Evolutionary conservation across 2,888 invertebrate species (phyloP), one percentile per base, ranked within the genome.

Genomic region (Anoplius nigerrimus): DNA sequence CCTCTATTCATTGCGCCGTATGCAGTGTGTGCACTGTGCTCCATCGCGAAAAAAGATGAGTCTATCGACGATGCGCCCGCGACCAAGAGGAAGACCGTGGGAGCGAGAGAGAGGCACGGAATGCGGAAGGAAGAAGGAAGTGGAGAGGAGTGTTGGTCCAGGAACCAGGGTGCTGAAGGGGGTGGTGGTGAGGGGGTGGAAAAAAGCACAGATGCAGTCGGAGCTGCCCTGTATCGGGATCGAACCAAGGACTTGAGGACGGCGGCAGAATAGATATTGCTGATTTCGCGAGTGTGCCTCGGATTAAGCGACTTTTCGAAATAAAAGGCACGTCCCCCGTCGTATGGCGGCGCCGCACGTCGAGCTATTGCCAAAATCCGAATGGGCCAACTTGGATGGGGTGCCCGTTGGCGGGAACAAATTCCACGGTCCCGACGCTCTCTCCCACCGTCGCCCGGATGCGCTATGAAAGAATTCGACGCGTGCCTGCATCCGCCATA

Each of bases 1-100:
- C n/a, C n/a, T n/a, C 71, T 66, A 72, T 77, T 75, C 72, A 69
- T 56, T 27, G 55, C 52, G 27, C 67, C 58, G 48, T 60, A 66
- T 65, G 66, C 66, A 18, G 16, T 42, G 34, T 55, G 16, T 43
- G 20, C 43, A 43, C 20, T 42, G 13, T 3, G 56, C 56, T 57
- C 34, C 42, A 42, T 43, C 20, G 13, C 13, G 43, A 21, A 43
- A 21, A 42, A 34, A 43, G 43, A 57, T 55, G 55, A 27, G 55
- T 55, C 27, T 34, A 43, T 34, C 42, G 56, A 43, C 4, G 43
- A 15, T 15, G 43, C 16, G 42, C 16, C 42, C 34, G 24, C 4
- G 56, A 56, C 34, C 20, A 13, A 48, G 16, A 48, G 48, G n/a
- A 18, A 16, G 48, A 11, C 1, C 16, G 27, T n/a, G n/a, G n/a